Evolutionary conservation across 2,888 invertebrate species (phyloP).

Genomic region (Eubasilissa splendida): DNA sequence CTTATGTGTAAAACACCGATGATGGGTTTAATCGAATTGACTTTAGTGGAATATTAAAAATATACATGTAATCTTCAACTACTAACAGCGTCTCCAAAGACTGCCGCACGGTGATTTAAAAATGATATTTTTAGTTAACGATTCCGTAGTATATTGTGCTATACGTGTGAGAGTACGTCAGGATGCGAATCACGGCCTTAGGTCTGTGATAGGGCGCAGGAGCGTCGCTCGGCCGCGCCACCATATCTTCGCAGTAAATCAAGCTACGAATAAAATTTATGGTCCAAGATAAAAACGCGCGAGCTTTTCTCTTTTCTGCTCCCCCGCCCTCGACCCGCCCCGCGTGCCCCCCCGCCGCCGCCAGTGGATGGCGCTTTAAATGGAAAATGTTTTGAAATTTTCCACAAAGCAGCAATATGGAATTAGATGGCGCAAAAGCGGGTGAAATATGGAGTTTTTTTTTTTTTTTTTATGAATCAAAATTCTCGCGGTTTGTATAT

Average conservation of each 20-base stretch:
- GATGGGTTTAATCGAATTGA: too few species aligned
- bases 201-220: conserved; percentile 53
- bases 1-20: too few species aligned
- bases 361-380: conserved; percentile 37
- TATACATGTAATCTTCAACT: too few species aligned
- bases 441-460: neutral
- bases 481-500: neutral
- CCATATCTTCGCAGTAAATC: conserved; percentile 76
- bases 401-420: conserved; percentile 39
- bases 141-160: conserved; percentile 36
- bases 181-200: conserved; percentile 53
- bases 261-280: conserved; percentile 76
- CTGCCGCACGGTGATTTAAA: conserved; percentile 35
- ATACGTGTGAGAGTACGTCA: conserved; percentile 28
- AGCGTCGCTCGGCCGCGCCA: conserved; percentile 65
- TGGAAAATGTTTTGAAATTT: conserved; percentile 46
- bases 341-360: conserved; percentile 30
- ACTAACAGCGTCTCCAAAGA: conserved; percentile 10
- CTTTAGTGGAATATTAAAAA: too few species aligned
- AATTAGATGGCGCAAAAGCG: conserved; percentile 25
- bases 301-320: conserved; percentile 75
- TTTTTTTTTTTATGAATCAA: neutral
- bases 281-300: conserved; percentile 77
- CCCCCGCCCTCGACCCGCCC: conserved; percentile 26
- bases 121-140: conserved; percentile 43